Evolutionary conservation across 2,888 invertebrate species (phyloP), one percentile per base, ranked within the genome.

Genomic region (Acholoe squamosa): DNA sequence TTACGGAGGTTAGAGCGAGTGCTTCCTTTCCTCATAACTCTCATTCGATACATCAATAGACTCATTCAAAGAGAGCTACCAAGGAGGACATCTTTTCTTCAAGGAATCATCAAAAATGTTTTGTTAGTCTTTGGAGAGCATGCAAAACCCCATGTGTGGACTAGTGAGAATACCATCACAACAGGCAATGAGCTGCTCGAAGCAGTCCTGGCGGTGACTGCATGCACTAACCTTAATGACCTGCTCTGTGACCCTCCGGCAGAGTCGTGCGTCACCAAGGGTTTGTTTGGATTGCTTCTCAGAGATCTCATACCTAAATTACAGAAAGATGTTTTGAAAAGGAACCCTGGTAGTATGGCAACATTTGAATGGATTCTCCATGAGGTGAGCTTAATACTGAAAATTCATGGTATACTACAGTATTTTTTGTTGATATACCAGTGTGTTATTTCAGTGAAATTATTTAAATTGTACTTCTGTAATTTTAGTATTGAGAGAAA

Each of bases 251-350:
- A 67, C 43, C 67, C 61, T 16, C n/a, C 34, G 12, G 33, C 0
- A 1, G 0, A n/a, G 3, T 56, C 89, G 1, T 5, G 25, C 3
- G 25, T 89, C 12, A 22, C 61, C 28, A 28, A 19, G 3, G 89
- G 89, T 61, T 0, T 89, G 12, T 12, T 43, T 34, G 22, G 43
- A 22, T 16, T 10, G 33, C 16, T 89, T 16, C 28, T 89, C 0
- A 16, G 1, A 14, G 34, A 89, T 33, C 25, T 89, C 10, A 89
- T 19, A 33, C 67, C 89, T 12, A 61, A 67, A 33, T 34, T 89
- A 10, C 34, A 61, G 25, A 89, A 89, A 28, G 67, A 22, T 22
- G 34, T 43, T n/a, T 89, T 61, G 89, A 89, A 89, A 67, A 56
- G 33, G 1, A 61, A 67, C 34, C 89, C 89, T 19, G 89, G 31